phyloP scores from a whole-genome alignment of 2,113 vertebrate species.

The Cryptotis parvus region DNA sequence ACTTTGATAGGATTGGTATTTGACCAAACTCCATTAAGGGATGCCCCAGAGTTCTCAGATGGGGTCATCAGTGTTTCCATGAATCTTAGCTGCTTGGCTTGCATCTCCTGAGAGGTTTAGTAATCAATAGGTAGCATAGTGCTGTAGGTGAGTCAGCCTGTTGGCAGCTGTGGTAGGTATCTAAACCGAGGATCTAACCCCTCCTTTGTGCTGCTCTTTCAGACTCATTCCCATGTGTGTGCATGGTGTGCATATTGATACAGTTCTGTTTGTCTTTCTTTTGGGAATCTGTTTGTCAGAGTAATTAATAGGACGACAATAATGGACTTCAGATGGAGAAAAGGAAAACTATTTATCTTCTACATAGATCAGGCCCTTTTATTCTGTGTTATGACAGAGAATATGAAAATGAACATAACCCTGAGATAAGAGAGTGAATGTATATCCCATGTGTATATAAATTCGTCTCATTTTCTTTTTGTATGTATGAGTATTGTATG shows the following conservation, averaged over 20 bases:
- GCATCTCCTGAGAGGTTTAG: too few species aligned
- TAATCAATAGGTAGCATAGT: too few species aligned
- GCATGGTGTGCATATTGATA: neutral
- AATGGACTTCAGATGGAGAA: neutral
- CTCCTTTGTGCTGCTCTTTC: neutral
- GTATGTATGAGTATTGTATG: neutral
- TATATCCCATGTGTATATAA: neutral
- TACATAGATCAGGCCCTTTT: neutral
- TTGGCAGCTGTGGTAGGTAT: too few species aligned
- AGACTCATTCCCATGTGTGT: neutral
- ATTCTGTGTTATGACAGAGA: neutral
- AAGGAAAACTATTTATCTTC: neutral
- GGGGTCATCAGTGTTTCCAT: too few species aligned
- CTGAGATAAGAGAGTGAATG: neutral
- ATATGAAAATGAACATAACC: neutral
- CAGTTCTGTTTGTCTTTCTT: constrained; percentile 23
- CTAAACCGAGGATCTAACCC: neutral
- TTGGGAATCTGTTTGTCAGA: neutral
- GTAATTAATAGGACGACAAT: neutral
- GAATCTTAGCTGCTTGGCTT: too few species aligned
- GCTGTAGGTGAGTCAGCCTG: too few species aligned
- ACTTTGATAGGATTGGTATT: too few species aligned
- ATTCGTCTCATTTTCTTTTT: neutral
- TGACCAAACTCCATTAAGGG: too few species aligned
- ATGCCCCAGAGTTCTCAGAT: too few species aligned